phyloP scores from a whole-genome alignment of 2,113 vertebrate species.

The Prietella phreatophila region DNA sequence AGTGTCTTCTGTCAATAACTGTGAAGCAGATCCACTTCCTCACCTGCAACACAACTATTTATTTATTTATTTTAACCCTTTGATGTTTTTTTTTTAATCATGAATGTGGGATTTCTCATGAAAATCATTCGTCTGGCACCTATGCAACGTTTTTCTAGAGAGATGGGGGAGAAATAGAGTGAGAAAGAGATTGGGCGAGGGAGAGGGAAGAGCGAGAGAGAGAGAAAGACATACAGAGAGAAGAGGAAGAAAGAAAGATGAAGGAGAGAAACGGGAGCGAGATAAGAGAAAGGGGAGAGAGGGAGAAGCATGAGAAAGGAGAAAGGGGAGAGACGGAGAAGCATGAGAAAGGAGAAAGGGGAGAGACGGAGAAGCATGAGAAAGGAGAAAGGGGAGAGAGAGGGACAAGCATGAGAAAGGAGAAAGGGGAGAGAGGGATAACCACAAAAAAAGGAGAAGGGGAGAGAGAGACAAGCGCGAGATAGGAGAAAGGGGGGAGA shows the following conservation, averaged over 20 bases:
- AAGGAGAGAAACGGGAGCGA: not conserved
- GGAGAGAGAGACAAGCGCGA: too few relatives aligned
- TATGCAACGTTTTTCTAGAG: not conserved
- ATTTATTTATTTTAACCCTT: constrained; percentile 12
- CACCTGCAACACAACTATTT: constrained; percentile 9
- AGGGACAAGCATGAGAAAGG: too few relatives aligned
- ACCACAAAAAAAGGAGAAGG: too few relatives aligned
- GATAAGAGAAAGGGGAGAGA: too few relatives aligned
- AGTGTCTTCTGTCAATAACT: not conserved
- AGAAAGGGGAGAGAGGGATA: too few relatives aligned
- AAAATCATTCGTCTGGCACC: not conserved
- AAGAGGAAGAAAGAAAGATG: not conserved
- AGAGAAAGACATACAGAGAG: not conserved
- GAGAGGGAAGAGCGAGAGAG: not conserved
- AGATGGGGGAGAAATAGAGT: too few relatives aligned
- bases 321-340: too few relatives aligned
- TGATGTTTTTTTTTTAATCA: not conserved
- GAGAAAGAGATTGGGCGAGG: not conserved
- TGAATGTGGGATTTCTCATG: not conserved
- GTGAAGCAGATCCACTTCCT: not conserved
- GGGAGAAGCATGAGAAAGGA: too few relatives aligned
- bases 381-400: too few relatives aligned
- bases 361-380: too few relatives aligned
- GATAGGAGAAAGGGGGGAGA: too few relatives aligned
- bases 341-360: too few relatives aligned